A percentile compares a stretch with the other conserved stretches of the same genome.
Conservation (phyloP, 1,140 invertebrate species). For the Penaeus japonicus region DNA sequence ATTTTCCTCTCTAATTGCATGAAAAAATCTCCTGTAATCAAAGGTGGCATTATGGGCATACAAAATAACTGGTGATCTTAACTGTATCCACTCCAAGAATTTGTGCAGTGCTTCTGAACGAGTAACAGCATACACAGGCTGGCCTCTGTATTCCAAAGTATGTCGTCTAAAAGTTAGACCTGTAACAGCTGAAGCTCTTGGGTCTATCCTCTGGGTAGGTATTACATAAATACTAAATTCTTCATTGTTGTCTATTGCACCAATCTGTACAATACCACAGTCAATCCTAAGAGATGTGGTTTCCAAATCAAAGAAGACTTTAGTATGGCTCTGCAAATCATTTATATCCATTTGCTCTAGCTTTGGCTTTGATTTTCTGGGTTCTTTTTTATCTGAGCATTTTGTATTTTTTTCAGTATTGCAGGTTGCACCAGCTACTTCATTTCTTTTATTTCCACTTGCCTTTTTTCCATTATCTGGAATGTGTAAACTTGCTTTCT, state of each 20-base stretch:
- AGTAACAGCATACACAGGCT: not conserved
- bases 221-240: not conserved
- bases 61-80: not conserved
- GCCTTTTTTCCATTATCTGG: too few relatives aligned
- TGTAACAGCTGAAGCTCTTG: not conserved
- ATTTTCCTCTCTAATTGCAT: not conserved
- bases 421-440: too few relatives aligned
- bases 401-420: too few relatives aligned
- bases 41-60: constrained; percentile 4
- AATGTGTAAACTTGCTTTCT: too few relatives aligned
- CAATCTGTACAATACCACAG: not conserved
- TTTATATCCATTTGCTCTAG: not conserved
- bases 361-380: not conserved
- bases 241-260: not conserved
- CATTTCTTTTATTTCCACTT: too few relatives aligned
- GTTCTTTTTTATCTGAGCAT: not conserved
- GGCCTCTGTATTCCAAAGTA: not conserved
- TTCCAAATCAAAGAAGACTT: constrained; percentile 14
- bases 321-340: not conserved
- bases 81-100: not conserved
- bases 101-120: not conserved
- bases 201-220: not conserved
- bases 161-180: not conserved
- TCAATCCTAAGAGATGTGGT: not conserved
- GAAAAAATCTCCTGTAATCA: not conserved